These are phyloP conservation scores for Hylia prasina DNA, from an alignment of 2,113 vertebrate genomes.

Conservation along the genomic window DNA sequence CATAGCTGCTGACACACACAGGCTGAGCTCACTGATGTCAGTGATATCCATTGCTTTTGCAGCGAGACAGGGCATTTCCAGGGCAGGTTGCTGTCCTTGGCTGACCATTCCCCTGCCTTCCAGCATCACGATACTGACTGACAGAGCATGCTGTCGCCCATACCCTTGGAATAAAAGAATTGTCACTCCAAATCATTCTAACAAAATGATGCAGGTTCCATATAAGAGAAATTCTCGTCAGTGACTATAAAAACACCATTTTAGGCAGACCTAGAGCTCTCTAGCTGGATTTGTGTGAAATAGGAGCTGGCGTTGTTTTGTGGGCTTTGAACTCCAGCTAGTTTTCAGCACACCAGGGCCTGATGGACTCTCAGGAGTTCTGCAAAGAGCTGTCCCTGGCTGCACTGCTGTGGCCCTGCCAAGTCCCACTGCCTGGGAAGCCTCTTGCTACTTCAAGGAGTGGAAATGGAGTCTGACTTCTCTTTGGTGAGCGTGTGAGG, in stretches of 20 bases:
- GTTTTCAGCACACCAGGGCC: neutral
- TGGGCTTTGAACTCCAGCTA: neutral
- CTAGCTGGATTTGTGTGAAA: neutral
- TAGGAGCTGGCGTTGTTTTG: neutral
- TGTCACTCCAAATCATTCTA: neutral
- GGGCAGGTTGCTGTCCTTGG: neutral
- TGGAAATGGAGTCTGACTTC: neutral
- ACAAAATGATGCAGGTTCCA: neutral
- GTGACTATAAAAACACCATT: neutral
- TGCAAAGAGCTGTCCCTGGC: neutral
- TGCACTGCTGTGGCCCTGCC: neutral
- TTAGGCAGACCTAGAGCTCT: neutral
- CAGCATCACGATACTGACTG: neutral
- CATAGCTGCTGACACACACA: neutral
- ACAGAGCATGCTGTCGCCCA: neutral
- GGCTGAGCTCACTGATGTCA: neutral
- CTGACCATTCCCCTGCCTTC: neutral
- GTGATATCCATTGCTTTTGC: too few species aligned
- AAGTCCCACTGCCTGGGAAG: neutral
- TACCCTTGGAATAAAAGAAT: neutral
- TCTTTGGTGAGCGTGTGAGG: neutral
- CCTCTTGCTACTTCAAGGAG: fast-evolving
- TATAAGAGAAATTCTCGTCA: neutral
- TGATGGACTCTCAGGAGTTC: neutral
- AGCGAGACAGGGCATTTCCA: neutral